A percentile compares a stretch with the other conserved stretches of the same genome.
phyloP scores from a whole-genome alignment of 2,797 vertebrate genomes.

The Paramormyrops hopkinsi region DNA sequence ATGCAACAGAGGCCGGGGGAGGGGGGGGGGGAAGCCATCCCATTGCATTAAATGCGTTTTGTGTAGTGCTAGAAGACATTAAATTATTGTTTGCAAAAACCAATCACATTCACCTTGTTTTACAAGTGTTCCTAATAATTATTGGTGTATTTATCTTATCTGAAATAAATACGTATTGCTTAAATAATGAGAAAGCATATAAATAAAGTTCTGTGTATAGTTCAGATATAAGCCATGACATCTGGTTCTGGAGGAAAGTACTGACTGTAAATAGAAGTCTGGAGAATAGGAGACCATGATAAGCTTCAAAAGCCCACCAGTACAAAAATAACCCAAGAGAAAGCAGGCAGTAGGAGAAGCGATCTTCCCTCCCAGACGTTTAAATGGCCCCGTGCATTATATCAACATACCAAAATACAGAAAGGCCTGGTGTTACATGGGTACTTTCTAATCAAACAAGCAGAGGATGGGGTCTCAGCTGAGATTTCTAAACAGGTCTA shows the following conservation, averaged over 20 bases:
- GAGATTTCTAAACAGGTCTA: not conserved
- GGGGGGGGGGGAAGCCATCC: not conserved
- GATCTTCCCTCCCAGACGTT: not conserved
- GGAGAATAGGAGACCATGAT: not conserved
- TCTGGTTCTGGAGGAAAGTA: not conserved
- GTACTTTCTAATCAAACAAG: not conserved
- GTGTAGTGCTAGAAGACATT: not conserved
- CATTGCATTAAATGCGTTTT: not conserved
- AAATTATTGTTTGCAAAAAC: not conserved
- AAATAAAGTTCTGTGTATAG: constrained; percentile 3
- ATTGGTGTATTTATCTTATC: not conserved
- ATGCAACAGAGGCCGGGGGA: not conserved
- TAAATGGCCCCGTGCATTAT: not conserved
- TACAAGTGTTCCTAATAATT: not conserved
- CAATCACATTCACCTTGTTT: constrained; percentile 2
- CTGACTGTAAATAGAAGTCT: constrained; percentile 3
- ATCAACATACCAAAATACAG: not conserved
- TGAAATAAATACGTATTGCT: constrained; percentile 6
- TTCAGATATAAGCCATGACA: constrained; percentile 1
- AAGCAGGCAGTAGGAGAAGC: not conserved
- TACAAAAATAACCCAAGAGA: not conserved
- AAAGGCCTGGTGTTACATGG: not conserved
- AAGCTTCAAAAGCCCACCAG: not conserved
- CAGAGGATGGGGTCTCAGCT: not conserved
- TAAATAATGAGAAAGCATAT: constrained; percentile 12